These are phyloP conservation scores for Toxotes lorentzi DNA, from an alignment of 2,797 vertebrate genomes.

Conservation along the genomic window DNA sequence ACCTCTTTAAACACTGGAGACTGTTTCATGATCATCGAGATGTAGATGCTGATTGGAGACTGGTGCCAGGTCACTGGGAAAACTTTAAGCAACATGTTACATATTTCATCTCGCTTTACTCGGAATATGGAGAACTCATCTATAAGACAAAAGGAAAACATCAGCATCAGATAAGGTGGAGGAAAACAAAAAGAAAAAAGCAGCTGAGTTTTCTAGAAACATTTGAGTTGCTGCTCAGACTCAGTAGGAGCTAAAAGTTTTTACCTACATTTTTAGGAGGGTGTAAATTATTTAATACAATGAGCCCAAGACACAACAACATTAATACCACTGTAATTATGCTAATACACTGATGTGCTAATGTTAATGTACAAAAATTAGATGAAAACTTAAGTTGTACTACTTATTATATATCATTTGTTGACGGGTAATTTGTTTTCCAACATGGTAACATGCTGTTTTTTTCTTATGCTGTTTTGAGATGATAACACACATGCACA, in stretches of 20 bases:
- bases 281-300: neutral
- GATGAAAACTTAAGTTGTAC: too few species aligned
- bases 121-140: constrained; percentile 91
- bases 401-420: too few species aligned
- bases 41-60: neutral
- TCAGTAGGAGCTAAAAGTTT: neutral
- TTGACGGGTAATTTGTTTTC: too few species aligned
- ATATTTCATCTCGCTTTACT: constrained; percentile 72
- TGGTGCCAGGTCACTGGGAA: neutral
- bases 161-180: constrained; percentile 7
- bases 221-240: neutral
- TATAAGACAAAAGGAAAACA: constrained; percentile 70
- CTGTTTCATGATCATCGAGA: neutral
- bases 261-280: neutral
- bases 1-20: constrained; percentile 3
- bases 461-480: too few species aligned
- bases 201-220: neutral
- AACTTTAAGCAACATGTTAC: neutral
- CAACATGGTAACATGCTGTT: too few species aligned
- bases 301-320: neutral
- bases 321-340: too few species aligned
- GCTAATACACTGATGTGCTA: too few species aligned
- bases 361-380: too few species aligned
- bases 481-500: too few species aligned
- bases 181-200: neutral